Evolutionary conservation across 2,888 invertebrate species (phyloP), one percentile per base, ranked within the genome.

Genomic region (Deilephila elpenor): DNA sequence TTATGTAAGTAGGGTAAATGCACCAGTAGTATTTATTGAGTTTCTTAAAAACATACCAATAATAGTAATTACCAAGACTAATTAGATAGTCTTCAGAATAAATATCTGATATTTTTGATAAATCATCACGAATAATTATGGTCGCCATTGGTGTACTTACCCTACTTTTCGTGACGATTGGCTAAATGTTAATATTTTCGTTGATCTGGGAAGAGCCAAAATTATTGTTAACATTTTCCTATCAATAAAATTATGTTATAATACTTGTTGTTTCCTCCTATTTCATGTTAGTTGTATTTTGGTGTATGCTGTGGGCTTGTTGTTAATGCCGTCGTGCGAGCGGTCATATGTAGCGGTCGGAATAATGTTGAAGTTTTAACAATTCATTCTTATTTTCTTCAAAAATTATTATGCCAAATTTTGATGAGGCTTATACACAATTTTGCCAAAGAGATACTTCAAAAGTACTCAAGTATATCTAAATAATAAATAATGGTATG

Each of bases 281-380:
- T 44, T 20, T 44, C 37, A 44, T 14, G n/a, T 44, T 64, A 64
- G 37, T 64, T 64, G 34, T 64, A 37, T 37, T n/a, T 64, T 14
- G 56, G 8, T 64, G 37, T 44, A 44, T 29, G 5, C 14, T 5
- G n/a, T 14, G 14, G 11, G 44, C 20, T 25, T 51, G 20, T 14
- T n/a, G 17, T 67, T 51, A 17, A n/a, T 51, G 44, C 67, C 51
- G 17, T 51, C 17, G 25, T 51, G 51, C 25, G 19, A 51, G 51
- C 67, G 17, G 51, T 51, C 67, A 25, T 25, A 25, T 25, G 25
- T 25, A 25, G 25, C 25, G 25, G 6, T 67, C 25, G 17, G 67
- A 67, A 67, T 67, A 67, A 67, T 67, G 67, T 67, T 67, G 51
- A 67, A 67, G 67, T 67, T 20, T 67, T 51, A 25, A 11, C 20